Evolutionary conservation across 2,113 vertebrate species (phyloP), one percentile per base, ranked within the genome.

Genomic region (Chinchilla lanigera): DNA sequence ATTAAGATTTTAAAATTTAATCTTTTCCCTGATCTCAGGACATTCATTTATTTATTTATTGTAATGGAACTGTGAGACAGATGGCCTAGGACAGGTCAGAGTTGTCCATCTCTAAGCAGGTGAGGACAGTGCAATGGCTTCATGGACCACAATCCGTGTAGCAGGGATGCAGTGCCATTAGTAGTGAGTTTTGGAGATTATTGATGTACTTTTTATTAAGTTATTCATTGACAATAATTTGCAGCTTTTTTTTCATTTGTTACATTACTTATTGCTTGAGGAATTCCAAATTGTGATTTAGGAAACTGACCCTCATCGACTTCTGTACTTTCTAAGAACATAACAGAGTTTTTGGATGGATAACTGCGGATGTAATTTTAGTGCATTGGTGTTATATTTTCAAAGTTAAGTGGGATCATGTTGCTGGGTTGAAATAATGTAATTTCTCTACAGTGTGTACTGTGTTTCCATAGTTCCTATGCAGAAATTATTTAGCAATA

Each of bases 371-470:
- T 41, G 22, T 1, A 92, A 93, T 16, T 47, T 85, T 96, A 89
- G 38, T 50, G 75, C 44, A 26, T 94, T 96, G 13, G 24, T 77
- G 56, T 11, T 58, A 78, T 26, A 95, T 97, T 98, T 75, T 67
- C n/a, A 89, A 50, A 60, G 96, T 41, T 78, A 95, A 97, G 80
- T 2, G 93, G 84, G 83, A 96, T 97, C 58, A 61, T 77, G 77
- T 22, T 83, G 73, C 47, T 77, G 94, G 33, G 38, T 90, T 87
- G 78, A 89, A 96, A 87, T 91, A 87, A 93, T 78, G 63, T 0
- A 41, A 54, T 92, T 92, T 91, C 92, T 96, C 58, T 89, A 24
- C 65, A 78, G 65, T 96, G 81, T 97, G 24, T 91, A 65, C 19
- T 86, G 92, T 69, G 4, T 38, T 67, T 97, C 24, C 71, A 84